Evolutionary conservation across 2,888 invertebrate species (phyloP).

Genomic region (Melikaiella ostensackeni): DNA sequence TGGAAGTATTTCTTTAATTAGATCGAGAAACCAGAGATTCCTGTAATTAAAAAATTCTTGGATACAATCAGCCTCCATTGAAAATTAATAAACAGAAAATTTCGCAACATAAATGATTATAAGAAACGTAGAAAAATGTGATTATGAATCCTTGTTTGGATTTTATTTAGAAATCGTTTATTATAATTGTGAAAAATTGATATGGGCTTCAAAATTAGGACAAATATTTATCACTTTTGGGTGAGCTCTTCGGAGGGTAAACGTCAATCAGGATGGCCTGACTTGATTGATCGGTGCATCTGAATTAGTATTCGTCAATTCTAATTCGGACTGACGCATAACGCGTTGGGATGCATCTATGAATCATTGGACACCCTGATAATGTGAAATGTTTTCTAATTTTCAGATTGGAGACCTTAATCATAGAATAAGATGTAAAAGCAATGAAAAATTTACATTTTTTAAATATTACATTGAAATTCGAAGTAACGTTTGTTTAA

Average conservation of each 20-base stretch:
- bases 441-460: too few relatives aligned
- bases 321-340: neutral
- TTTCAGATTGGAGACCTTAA: neutral
- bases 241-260: neutral
- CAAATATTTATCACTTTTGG: neutral
- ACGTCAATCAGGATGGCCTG: neutral
- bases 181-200: neutral
- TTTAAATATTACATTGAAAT: too few relatives aligned
- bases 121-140: neutral
- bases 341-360: neutral
- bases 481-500: too few relatives aligned
- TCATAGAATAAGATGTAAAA: too few relatives aligned
- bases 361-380: neutral
- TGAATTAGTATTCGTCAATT: neutral
- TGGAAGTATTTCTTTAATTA: slow-evolving; percentile 5
- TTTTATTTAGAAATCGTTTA: neutral
- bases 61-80: neutral
- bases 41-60: neutral
- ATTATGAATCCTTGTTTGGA: neutral
- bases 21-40: neutral
- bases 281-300: neutral
- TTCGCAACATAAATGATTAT: neutral
- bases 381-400: neutral
- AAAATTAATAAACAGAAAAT: neutral
- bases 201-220: neutral